Base-by-base conservation (phyloP, 2,888 invertebrate genomes). In the Tridacna crocea region DNA sequence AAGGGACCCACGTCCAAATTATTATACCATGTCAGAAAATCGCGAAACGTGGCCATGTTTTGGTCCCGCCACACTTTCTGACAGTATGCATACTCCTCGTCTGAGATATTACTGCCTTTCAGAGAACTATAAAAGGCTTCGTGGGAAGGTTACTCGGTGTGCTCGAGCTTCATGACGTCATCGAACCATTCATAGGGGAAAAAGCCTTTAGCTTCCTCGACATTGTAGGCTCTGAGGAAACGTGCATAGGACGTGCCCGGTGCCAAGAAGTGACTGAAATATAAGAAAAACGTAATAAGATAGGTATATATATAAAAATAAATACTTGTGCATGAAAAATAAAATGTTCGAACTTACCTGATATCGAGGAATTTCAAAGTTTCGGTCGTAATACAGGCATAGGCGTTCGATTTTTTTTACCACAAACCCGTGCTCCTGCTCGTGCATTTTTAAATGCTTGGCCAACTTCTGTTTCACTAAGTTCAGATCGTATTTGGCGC, bases 11-110 rank as follows among this genome's bases (percentile, higher is more conserved):
- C 81, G 36, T 84, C 87, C 51, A 78, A 65, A 68, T 85, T 83
- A 70, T 87, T 88, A 55, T 88, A 87, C 84, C 87, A 88, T 6
- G 66, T 74, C 2, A 89, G 78, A 61, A 87, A 88, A 65, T 89
- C 87, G 47, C 68, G 27, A 47, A 87, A 79, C 0, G 78, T 83
- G 3, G 48, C 66, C 88, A 89, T 89, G 36, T 75, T 24, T n/a
- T 82, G 58, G 22, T 83, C 65, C 12, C 51, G 74, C 87, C 88
- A 88, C 13, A 88, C 72, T 36, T 75, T 60, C 48, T 75, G 75
- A 48, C 79, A 79, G 26, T 22, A 75, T 6, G 12, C 51, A n/a
- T 75, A 79, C 13, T 79, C 79, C 22, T 65, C 68, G 13, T 74
- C 19, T 12, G 74, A 36, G 36, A 79, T 79, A 47, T 79, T 75